Evolutionary conservation across 1,140 invertebrate genomes (phyloP).

Genomic region (Ectropis grisescens): DNA sequence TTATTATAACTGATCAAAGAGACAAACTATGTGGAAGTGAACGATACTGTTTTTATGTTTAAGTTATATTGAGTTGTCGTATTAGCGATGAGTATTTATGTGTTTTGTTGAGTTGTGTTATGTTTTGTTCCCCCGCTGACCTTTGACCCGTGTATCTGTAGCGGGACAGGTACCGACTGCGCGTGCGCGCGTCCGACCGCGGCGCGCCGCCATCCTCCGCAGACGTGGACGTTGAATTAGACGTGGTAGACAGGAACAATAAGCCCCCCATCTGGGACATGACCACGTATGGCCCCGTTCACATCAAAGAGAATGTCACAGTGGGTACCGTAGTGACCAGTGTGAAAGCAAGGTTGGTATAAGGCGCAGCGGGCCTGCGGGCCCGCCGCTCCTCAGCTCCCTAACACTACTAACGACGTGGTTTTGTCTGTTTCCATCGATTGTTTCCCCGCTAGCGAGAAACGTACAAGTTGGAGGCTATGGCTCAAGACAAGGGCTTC

Average conservation of each 20-base stretch:
- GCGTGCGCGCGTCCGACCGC: constrained; percentile 93
- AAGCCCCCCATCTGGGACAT: constrained; percentile 96
- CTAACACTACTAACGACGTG: constrained; percentile 75
- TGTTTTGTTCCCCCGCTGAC: constrained; percentile 70
- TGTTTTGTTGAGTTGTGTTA: constrained; percentile 68
- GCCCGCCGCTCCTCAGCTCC: constrained; percentile 59
- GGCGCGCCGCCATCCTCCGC: constrained; percentile 89
- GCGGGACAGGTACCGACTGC: constrained; percentile 94
- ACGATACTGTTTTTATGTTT: constrained; percentile 43
- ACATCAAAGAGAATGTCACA: constrained; percentile 98
- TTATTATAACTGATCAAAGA: constrained; percentile 21
- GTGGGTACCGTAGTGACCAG: constrained; percentile 96
- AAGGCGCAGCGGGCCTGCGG: constrained; percentile 59
- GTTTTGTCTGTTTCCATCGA: constrained; percentile 77
- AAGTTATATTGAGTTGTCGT: constrained; percentile 57
- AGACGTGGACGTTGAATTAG: constrained; percentile 96
- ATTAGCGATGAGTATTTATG: constrained; percentile 62
- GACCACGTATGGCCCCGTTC: constrained; percentile 93
- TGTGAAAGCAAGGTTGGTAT: constrained; percentile 97
- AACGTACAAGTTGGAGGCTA: constrained; percentile 96
- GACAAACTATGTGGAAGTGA: constrained; percentile 29
- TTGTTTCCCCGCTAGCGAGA: constrained; percentile 84
- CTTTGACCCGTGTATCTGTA: constrained; percentile 77
- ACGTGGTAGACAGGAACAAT: constrained; percentile 98
- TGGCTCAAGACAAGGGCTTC: constrained; percentile 96